Base-by-base conservation (phyloP, 2,888 invertebrate species). In the Cheilosia vernalis region DNA sequence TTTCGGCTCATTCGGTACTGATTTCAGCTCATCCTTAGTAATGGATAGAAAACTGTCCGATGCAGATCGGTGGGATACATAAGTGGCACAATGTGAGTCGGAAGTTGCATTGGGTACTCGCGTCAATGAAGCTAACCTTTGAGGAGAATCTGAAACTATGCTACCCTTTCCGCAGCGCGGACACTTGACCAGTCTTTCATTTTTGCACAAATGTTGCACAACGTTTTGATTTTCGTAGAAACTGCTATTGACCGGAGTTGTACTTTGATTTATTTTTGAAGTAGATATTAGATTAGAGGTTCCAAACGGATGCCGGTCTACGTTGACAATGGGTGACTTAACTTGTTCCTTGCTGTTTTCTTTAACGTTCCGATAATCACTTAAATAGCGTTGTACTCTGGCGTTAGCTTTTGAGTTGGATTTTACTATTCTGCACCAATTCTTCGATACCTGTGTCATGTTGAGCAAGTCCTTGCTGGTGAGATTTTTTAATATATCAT, bases 141-240 rank as follows among this genome's bases (percentile, higher is more conserved):
- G 42, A 19, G 21, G 15, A 0, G 80, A 72, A 33, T 85, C 51
- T 9, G 76, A 72, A 40, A 85, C 56, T 15, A 80, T 72, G 19
- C 85, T 81, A 4, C 67, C 67, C 51, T 72, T 85, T 10, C 30
- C 27, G 51, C 85, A 85, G 9, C 80, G 80, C 9, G 85, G 85
- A 6, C 85, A 85, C 19, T 81, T 85, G 2, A 81, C 67, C 44
- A 85, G 42, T 56, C 61, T 40, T 44, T 85, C 80, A 17, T 85
- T 76, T 5, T 27, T 24, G 2, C 5, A 56, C 7, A 85, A 30
- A 4, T 80, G 76, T n/a, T 85, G 70, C n/a, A 85, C 85, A 51
- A 77, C 37, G 56, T 24, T 66, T 15, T 80, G 85, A 17, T 85
- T 85, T 51, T 76, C 85, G 17, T 4, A 40, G 13, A 85, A 85